These are phyloP conservation scores for Catharus bicknelli DNA, from an alignment of 2,113 vertebrate genomes.

Conservation along the genomic window DNA sequence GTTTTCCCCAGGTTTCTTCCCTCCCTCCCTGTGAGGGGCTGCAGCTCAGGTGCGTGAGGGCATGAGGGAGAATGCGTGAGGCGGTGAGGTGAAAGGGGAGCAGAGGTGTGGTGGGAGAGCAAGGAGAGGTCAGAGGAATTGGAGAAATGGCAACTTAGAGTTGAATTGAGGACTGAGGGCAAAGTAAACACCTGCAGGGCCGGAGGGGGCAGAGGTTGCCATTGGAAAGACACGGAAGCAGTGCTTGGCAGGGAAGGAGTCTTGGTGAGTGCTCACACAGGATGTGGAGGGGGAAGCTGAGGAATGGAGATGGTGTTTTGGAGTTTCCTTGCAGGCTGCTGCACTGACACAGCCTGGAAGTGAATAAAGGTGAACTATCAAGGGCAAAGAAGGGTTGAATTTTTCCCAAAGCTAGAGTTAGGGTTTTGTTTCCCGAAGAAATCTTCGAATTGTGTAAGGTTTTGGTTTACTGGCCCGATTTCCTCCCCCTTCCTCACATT, in stretches of 20 bases:
- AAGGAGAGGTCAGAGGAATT: too few relatives aligned
- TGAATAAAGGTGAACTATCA: background rate
- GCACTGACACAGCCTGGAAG: background rate
- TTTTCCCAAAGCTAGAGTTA: background rate
- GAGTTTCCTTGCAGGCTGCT: background rate
- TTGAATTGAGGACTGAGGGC: background rate
- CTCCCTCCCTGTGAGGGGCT: background rate
- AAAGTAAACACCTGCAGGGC: background rate
- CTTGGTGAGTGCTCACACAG: fast-evolving
- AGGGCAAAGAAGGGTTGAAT: background rate
- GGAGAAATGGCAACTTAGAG: background rate
- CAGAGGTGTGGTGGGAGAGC: background rate
- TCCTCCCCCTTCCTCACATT: background rate
- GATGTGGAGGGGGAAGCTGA: background rate
- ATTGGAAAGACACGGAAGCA: background rate
- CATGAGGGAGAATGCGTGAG: background rate
- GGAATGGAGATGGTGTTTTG: too few relatives aligned
- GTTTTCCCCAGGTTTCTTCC: background rate
- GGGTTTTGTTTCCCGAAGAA: background rate
- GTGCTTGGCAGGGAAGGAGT: background rate
- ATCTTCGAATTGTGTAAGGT: background rate
- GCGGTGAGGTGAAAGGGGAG: fast-evolving
- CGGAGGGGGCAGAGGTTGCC: background rate
- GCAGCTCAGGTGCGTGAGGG: fast-evolving
- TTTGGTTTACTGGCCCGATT: background rate